phyloP scores from a whole-genome alignment of 2,797 vertebrate species.

The Orestias chungarensis region DNA sequence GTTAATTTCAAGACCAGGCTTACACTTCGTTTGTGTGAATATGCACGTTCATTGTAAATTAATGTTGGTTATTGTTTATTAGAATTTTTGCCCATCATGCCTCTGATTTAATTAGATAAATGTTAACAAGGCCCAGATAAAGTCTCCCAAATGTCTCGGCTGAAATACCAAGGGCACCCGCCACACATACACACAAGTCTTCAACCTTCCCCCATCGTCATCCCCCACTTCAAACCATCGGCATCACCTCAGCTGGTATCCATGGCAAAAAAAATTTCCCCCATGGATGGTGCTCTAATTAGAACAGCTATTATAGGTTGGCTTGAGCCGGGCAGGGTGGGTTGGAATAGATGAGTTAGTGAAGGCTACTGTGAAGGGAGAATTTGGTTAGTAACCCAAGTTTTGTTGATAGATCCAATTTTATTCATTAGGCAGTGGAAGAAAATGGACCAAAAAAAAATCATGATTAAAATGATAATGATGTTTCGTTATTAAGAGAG shows the following conservation, averaged over 20 bases:
- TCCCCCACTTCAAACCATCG: constrained; percentile 61
- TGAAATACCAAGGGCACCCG: constrained; percentile 57
- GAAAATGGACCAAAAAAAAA: constrained; percentile 24
- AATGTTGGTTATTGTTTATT: constrained; percentile 36
- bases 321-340: constrained; percentile 73
- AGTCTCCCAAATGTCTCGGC: constrained; percentile 85
- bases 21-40: background rate
- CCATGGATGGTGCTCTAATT: constrained; percentile 85
- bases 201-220: constrained; percentile 25
- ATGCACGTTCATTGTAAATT: constrained; percentile 6
- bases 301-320: constrained; percentile 87
- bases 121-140: constrained; percentile 86
- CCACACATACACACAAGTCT: constrained; percentile 8
- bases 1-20: background rate
- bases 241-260: constrained; percentile 74
- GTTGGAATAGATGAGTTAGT: constrained; percentile 55
- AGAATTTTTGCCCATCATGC: constrained; percentile 73
- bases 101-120: constrained; percentile 86
- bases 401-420: background rate
- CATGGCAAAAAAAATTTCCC: constrained; percentile 82
- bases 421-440: constrained; percentile 11
- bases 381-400: constrained; percentile 50
- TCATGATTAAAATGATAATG: constrained; percentile 11
- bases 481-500: constrained; percentile 9
- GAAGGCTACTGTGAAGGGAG: constrained; percentile 49